Percentiles rank a stretch among this genome's conserved stretches.
Evolutionary conservation across 1,140 invertebrate species (phyloP).

Genomic region (Drosophila insularis): DNA sequence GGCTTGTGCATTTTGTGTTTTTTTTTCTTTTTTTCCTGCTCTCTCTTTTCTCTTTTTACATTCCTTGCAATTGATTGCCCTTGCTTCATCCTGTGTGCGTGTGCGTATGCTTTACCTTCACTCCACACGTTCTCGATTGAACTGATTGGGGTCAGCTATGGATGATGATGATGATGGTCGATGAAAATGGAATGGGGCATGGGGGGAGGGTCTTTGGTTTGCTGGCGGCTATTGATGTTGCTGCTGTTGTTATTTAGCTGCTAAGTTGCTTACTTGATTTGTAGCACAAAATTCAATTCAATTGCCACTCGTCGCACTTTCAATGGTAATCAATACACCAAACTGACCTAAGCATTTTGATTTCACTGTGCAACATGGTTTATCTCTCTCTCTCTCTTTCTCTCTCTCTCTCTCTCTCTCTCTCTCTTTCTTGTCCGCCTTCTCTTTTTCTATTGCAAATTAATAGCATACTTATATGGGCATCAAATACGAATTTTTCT

Average conservation of each 20-base stretch:
- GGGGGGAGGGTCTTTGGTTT: constrained; percentile 16
- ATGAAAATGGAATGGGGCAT: constrained; percentile 3
- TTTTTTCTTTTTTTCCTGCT: neutral
- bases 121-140: neutral
- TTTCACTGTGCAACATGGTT: constrained; percentile 70
- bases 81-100: constrained; percentile 27
- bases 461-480: too few species aligned
- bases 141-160: constrained; percentile 72
- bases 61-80: constrained; percentile 78
- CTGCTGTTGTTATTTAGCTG: constrained; percentile 68
- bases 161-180: constrained; percentile 27
- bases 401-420: constrained; percentile 18
- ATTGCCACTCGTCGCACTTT: constrained; percentile 59
- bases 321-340: constrained; percentile 54
- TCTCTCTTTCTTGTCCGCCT: too few species aligned
- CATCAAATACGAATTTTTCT: too few species aligned
- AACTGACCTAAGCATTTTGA: constrained; percentile 54
- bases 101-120: constrained; percentile 40
- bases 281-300: constrained; percentile 78
- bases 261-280: constrained; percentile 80
- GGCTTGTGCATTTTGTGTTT: constrained; percentile 49
- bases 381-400: constrained; percentile 36
- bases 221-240: constrained; percentile 30
- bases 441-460: too few species aligned
- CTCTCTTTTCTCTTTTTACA: constrained; percentile 45